These are phyloP conservation scores for Hyperopisus bebe DNA, from an alignment of 2,113 vertebrate genomes.

Conservation along the genomic window DNA sequence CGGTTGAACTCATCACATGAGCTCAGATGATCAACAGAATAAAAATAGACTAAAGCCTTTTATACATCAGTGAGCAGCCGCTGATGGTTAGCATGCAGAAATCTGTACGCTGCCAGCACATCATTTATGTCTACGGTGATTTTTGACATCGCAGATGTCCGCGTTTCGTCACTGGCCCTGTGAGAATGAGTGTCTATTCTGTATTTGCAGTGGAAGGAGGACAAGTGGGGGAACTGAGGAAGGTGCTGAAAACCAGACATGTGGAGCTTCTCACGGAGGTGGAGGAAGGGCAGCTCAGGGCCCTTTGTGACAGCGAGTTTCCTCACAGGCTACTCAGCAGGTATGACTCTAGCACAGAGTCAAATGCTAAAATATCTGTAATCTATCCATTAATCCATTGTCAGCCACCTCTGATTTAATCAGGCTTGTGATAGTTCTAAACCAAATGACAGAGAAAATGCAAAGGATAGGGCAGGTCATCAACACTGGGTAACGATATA, in stretches of 20 bases:
- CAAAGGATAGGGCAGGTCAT: neutral
- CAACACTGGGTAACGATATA: neutral
- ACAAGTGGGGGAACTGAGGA: constrained; percentile 26
- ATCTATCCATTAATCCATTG: neutral
- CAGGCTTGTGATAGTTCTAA: neutral
- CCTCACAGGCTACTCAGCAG: constrained; percentile 29
- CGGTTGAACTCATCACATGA: neutral
- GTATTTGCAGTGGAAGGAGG: constrained; percentile 10
- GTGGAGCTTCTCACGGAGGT: neutral
- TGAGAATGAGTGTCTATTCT: neutral
- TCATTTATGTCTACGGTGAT: neutral
- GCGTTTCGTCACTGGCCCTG: constrained; percentile 18
- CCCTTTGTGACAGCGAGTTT: constrained; percentile 21
- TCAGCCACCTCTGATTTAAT: neutral
- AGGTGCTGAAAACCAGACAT: constrained; percentile 29
- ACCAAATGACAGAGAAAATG: neutral
- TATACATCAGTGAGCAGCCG: neutral
- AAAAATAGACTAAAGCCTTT: neutral
- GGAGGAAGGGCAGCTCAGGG: neutral
- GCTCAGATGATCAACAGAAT: neutral
- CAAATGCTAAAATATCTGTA: neutral
- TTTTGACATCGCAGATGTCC: neutral
- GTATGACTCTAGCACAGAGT: constrained; percentile 29
- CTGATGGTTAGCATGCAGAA: neutral
- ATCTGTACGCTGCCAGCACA: neutral